These are phyloP conservation scores for Rhagologus leucostigma DNA, from an alignment of 2,113 vertebrate species.

Conservation along the genomic window DNA sequence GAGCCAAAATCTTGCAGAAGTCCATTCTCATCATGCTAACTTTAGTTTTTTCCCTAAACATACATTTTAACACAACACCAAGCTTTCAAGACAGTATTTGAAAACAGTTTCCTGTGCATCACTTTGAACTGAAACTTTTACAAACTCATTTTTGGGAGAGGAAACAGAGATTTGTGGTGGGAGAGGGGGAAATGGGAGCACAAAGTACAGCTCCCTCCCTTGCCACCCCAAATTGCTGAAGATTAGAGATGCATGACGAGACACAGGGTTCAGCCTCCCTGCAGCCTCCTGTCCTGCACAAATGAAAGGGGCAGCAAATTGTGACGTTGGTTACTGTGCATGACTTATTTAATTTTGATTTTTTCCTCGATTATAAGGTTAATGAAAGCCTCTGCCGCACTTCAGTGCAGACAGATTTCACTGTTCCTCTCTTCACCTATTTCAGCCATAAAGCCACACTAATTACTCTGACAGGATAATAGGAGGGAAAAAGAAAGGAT, in stretches of 20 bases:
- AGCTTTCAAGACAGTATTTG: background rate
- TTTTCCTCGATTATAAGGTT: background rate
- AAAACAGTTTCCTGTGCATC: background rate
- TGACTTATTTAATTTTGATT: background rate
- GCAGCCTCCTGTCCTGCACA: background rate
- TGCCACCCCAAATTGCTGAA: background rate
- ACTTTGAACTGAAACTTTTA: background rate
- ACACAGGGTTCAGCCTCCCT: background rate
- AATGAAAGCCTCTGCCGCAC: background rate
- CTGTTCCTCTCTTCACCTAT: background rate
- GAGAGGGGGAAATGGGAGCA: background rate
- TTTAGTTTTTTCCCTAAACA: background rate
- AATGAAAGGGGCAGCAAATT: background rate
- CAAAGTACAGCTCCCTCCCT: background rate
- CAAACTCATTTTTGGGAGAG: background rate
- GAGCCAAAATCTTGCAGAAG: background rate
- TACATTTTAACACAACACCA: background rate
- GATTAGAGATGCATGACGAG: background rate
- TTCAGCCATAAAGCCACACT: background rate
- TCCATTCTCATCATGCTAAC: background rate
- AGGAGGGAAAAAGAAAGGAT: background rate
- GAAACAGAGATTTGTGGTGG: rapidly evolving
- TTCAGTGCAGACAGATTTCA: background rate
- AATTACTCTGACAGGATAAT: constrained; percentile 24
- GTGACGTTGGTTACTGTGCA: background rate